Conservation (phyloP, 1,140 invertebrate genomes). For the Drosophila pectinifera region DNA sequence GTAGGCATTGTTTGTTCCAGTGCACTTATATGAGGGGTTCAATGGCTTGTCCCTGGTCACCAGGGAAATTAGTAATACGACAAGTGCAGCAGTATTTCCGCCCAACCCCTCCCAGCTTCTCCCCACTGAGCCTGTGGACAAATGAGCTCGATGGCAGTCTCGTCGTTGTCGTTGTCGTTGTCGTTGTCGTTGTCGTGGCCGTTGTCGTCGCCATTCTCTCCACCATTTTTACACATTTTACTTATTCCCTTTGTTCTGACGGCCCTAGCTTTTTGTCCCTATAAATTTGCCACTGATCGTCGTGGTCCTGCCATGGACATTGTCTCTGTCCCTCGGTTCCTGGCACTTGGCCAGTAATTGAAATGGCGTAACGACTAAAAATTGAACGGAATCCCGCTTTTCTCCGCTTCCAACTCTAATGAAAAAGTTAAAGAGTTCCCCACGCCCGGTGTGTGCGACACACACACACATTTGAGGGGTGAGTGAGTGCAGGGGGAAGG, state of each 20-base stretch:
- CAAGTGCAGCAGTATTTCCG: conserved; percentile 67
- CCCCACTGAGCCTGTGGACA: conserved; percentile 49
- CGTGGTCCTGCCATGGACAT: conserved; percentile 45
- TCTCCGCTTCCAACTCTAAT: conserved; percentile 43
- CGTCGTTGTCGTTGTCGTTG: conserved; percentile 25
- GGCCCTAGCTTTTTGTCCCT: conserved; percentile 68
- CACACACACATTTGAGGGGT: conserved; percentile 22
- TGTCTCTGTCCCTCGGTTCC: conserved; percentile 27
- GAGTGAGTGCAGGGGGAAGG: conserved; percentile 2
- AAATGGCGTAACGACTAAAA: conserved; percentile 83
- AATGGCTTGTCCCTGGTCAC: conserved; percentile 70
- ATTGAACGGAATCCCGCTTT: conserved; percentile 64
- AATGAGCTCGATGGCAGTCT: conserved; percentile 68
- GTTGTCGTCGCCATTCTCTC: conserved; percentile 51
- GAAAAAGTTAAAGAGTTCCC: conserved; percentile 71
- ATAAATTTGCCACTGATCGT: conserved; percentile 80
- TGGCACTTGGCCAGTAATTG: conserved; percentile 81
- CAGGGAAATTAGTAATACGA: conserved; percentile 84
- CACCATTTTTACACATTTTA: conserved; percentile 63
- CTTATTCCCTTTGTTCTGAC: conserved; percentile 73
- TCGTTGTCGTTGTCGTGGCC: conserved; percentile 45
- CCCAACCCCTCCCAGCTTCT: conserved; percentile 4
- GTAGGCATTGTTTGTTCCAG: conserved; percentile 17
- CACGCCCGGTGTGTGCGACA: too few relatives aligned
- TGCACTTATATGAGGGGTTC: conserved; percentile 47